Evolutionary conservation across 2,113 vertebrate genomes (phyloP).

Genomic region (Gracilinanus agilis): DNA sequence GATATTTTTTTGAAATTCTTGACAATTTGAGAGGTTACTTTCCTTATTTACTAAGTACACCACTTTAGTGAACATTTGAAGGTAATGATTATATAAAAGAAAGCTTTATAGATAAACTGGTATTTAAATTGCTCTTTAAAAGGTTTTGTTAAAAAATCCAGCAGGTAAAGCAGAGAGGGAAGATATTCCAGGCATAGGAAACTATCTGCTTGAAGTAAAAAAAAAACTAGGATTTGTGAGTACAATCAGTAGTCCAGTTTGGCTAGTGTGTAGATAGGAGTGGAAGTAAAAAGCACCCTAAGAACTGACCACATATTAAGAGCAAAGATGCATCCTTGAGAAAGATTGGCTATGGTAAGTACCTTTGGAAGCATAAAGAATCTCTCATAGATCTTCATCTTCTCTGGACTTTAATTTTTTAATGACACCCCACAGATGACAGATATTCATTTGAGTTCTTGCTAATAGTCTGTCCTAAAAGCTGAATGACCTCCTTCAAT

Average conservation of each 20-base stretch:
- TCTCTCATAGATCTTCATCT: not conserved
- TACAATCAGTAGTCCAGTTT: not conserved
- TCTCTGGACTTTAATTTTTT: not conserved
- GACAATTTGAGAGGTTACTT: not conserved
- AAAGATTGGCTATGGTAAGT: not conserved
- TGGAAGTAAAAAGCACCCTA: not conserved
- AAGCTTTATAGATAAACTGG: not conserved
- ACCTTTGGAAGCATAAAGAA: not conserved
- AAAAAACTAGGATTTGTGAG: not conserved
- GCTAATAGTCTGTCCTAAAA: not conserved
- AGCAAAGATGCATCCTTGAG: not conserved
- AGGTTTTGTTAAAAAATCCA: not conserved
- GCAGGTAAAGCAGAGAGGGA: not conserved
- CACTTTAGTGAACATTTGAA: not conserved
- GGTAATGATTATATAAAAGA: not conserved
- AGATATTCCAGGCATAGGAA: not conserved
- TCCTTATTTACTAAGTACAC: not conserved
- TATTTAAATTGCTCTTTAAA: not conserved
- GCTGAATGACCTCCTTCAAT: not conserved
- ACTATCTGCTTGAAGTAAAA: not conserved
- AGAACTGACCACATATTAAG: not conserved
- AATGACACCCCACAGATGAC: not conserved
- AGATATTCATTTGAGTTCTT: not conserved
- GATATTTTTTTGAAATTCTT: not conserved
- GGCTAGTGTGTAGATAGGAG: not conserved